Base-by-base conservation (phyloP, 2,797 vertebrate species). In the Xenopus petersii region DNA sequence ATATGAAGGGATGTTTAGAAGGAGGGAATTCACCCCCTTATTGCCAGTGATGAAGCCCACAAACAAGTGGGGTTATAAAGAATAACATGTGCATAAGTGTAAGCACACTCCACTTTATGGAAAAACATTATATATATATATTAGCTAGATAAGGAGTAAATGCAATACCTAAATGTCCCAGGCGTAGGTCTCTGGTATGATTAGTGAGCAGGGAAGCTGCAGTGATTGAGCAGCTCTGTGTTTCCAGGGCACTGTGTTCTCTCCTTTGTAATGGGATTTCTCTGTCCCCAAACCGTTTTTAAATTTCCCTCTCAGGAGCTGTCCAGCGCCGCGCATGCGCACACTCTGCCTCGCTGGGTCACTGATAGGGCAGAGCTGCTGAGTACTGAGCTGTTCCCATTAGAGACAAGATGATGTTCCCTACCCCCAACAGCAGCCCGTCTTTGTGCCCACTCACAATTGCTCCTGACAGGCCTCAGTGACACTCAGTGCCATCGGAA, bases 221-320 rank as follows among this genome's bases (percentile, higher is more conserved):
- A 82, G 87, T 79, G 80, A 76, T 83, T 84, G 64, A 51, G 83
- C 51, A 84, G 82, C 73, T 80, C 82, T 75, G 74, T 75, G 24
- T 5, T 82, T 84, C 80, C 75, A 80, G 73, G 75, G 78, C 70
- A 15, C 54, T 83, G 80, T 69, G 60, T 79, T 81, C 73, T 83
- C 80, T 79, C 88, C 87, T 48, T 85, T 89, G 91, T 85, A 87
- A 85, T 89, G 87, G 81, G 88, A 83, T 87, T 83, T 90, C 88
- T 83, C 89, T 88, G 84, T 84, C 87, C 84, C 84, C 89, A 72
- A 89, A 85, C 91, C 91, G 89, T 91, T 94, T 94, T 98, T 96
- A 97, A 98, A 97, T 96, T 98, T 97, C 96, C 96, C 95, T 95
- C 95, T 93, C 92, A 83, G 91, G 94, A 93, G 90, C 94, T 91